These are phyloP conservation scores for Anadara kagoshimensis DNA, from an alignment of 1,140 invertebrate genomes.

Conservation along the genomic window DNA sequence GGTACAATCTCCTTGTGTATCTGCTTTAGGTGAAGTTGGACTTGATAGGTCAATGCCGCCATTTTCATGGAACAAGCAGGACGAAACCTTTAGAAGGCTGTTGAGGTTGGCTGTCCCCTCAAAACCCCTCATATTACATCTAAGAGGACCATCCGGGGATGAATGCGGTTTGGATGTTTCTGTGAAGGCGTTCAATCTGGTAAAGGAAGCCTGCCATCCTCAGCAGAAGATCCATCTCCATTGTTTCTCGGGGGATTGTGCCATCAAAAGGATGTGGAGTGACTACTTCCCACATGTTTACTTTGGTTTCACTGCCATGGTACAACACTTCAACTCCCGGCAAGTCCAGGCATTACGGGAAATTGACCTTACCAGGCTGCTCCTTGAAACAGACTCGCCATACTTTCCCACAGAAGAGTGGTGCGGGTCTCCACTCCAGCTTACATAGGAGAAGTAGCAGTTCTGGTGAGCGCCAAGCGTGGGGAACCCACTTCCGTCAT, in stretches of 20 bases:
- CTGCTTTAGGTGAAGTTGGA: not conserved
- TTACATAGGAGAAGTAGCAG: not conserved
- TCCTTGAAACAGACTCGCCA: not conserved
- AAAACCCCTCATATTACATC: not conserved
- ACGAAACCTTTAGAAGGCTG: not conserved
- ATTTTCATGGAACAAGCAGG: not conserved
- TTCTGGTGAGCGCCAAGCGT: not conserved
- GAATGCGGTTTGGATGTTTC: not conserved
- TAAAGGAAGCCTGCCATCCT: not conserved
- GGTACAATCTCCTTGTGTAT: not conserved
- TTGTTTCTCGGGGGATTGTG: not conserved
- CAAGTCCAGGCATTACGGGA: not conserved
- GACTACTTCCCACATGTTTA: not conserved
- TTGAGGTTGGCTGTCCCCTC: not conserved
- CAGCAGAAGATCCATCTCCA: not conserved
- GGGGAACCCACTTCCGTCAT: not conserved
- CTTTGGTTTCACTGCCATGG: conserved; percentile 1
- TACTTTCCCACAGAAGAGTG: not conserved
- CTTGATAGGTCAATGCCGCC: not conserved
- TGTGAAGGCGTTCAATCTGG: not conserved
- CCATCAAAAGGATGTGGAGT: not conserved
- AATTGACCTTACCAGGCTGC: not conserved
- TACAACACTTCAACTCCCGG: not conserved
- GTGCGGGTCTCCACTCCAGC: too few species aligned
- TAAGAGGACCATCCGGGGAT: not conserved